Evolutionary conservation across 2,113 vertebrate genomes (phyloP).

Genomic region (Oreotrochilus melanogaster): DNA sequence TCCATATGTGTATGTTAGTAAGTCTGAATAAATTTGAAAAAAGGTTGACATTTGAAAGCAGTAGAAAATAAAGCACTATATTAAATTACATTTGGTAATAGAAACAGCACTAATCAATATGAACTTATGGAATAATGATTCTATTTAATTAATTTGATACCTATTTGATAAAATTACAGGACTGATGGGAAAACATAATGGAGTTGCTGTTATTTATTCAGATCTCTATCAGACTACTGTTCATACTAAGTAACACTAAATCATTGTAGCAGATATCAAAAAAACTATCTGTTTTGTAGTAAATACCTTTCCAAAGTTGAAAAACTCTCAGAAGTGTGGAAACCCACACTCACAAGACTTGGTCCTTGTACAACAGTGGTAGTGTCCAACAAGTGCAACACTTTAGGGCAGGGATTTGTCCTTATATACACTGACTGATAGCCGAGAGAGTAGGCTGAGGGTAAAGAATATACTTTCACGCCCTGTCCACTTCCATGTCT

Average conservation of each 20-base stretch:
- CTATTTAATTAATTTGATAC: background rate
- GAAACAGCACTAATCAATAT: background rate
- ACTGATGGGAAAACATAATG: background rate
- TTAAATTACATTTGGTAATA: background rate
- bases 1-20: background rate
- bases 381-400: background rate
- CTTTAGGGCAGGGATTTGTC: background rate
- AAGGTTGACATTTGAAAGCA: background rate
- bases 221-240: background rate
- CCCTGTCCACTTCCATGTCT: background rate
- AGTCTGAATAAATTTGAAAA: background rate
- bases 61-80: background rate
- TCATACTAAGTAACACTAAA: background rate
- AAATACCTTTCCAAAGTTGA: background rate
- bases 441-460: background rate
- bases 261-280: background rate
- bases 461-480: background rate
- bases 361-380: background rate
- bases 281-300: background rate
- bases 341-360: rapidly evolving
- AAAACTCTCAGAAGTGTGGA: background rate
- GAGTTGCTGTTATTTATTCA: background rate
- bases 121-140: background rate
- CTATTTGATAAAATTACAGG: background rate
- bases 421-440: background rate